Evolutionary conservation across 2,888 invertebrate genomes (phyloP), one percentile per base, ranked within the genome.

Genomic region (Meliscaeva auricollis): DNA sequence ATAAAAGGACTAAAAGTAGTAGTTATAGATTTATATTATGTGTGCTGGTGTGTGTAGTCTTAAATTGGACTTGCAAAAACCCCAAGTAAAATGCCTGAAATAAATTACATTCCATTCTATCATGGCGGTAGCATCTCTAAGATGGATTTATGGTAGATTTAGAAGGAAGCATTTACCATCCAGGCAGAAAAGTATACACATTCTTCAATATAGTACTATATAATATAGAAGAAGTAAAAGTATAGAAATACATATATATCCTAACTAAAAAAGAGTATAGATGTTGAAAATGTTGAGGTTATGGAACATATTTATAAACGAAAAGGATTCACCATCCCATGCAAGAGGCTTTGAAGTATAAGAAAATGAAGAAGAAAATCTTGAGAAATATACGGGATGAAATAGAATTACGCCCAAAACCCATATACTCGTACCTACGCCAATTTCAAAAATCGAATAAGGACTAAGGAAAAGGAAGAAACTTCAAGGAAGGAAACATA

Each of bases 51-150:
- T 38, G 11, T 38, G 38, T 11, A 38, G n/a, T 58, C 66, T 66
- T 38, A 66, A 66, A 66, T 66, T 66, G 66, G 44, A 66, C 66
- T 66, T 46, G 22, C 32, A 50, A 66, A 41, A 72, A 44, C 52
- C 58, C 30, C 44, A 72, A 79, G 79, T 69, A 75, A 60, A 79
- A 80, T 80, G 80, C 70, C 74, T 72, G 30, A 75, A 84, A 84
- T 80, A 75, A 84, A 80, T 84, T 84, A 70, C 80, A 84, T 80
- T 75, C 75, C 80, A 46, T 76, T 80, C 70, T 38, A 84, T 76
- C 80, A 82, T 68, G 77, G 68, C 68, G 58, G 77, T 46, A 82
- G 82, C 46, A 77, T 82, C 77, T 77, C 58, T 68, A 73, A 82
- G 82, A 82, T 73, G 72, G 77, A 82, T 82, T 82, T 82, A 82